phyloP scores from a whole-genome alignment of 2,888 invertebrate genomes.

The Drosophila kuntzei region DNA sequence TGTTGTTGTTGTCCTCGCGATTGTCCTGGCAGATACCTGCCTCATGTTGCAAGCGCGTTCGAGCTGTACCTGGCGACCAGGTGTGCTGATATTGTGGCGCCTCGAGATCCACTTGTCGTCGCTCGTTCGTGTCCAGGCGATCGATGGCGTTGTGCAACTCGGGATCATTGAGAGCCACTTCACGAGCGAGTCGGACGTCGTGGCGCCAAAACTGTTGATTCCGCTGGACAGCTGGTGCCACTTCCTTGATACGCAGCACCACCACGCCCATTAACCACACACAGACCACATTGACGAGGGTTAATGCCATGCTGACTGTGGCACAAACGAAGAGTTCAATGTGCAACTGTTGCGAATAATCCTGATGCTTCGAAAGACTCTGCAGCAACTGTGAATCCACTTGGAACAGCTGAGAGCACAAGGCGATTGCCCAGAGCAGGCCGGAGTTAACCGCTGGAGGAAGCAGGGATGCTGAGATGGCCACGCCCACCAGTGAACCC shows the following conservation, averaged over 20 bases:
- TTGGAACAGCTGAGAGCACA: slow-evolving; percentile 86
- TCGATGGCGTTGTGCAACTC: slow-evolving; percentile 77
- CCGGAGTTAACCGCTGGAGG: slow-evolving; percentile 93
- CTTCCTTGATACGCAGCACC: slow-evolving; percentile 90
- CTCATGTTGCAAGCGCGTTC: neutral
- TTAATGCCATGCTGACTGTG: slow-evolving; percentile 89
- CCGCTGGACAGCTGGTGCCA: slow-evolving; percentile 87
- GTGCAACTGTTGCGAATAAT: slow-evolving; percentile 87
- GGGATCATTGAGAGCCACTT: slow-evolving; percentile 86
- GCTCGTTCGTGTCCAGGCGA: slow-evolving; percentile 63
- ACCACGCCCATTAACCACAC: slow-evolving; percentile 90
- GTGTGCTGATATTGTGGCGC: slow-evolving; percentile 62
- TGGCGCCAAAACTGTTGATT: slow-evolving; percentile 87
- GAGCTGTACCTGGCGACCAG: slow-evolving; percentile 71
- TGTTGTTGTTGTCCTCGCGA: neutral
- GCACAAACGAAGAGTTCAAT: slow-evolving; percentile 88
- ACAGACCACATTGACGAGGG: slow-evolving; percentile 90
- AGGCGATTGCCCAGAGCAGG: slow-evolving; percentile 88
- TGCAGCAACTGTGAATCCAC: slow-evolving; percentile 84
- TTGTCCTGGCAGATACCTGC: neutral
- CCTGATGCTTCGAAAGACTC: slow-evolving; percentile 80
- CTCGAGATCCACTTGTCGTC: slow-evolving; percentile 57
- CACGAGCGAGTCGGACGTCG: slow-evolving; percentile 87
- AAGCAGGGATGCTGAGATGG: slow-evolving; percentile 91
- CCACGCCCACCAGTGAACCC: slow-evolving; percentile 91